Evolutionary conservation across 2,888 invertebrate genomes (phyloP).

Genomic region (Nowickia ferox): DNA sequence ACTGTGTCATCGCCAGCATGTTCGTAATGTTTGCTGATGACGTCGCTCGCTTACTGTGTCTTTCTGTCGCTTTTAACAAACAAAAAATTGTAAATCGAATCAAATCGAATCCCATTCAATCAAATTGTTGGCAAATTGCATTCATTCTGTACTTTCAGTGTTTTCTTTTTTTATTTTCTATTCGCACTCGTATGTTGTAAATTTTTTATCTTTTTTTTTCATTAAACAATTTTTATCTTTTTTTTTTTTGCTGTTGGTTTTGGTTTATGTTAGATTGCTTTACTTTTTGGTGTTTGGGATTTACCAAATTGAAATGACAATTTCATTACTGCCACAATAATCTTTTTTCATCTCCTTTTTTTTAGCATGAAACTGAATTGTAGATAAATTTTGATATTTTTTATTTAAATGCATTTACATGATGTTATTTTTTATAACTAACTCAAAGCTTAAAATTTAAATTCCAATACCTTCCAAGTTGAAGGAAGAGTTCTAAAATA

Average conservation of each 20-base stretch:
- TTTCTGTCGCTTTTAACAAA: conserved; percentile 26
- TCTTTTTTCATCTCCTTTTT: conserved; percentile 30
- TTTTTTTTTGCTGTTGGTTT: conserved; percentile 25
- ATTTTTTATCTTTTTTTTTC: conserved; percentile 29
- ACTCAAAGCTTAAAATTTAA: background rate
- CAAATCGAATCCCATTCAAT: conserved; percentile 71
- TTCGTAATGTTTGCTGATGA: conserved; percentile 17
- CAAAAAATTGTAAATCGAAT: conserved; percentile 65
- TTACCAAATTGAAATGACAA: conserved; percentile 71
- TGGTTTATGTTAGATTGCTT: conserved; percentile 55
- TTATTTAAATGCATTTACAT: background rate
- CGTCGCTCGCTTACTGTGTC: conserved; percentile 41
- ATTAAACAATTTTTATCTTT: conserved; percentile 33
- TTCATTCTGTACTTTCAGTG: conserved; percentile 47
- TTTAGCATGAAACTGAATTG: conserved; percentile 65
- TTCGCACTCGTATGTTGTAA: conserved; percentile 6
- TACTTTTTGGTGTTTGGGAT: conserved; percentile 66
- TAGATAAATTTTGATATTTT: conserved; percentile 46
- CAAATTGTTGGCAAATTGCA: conserved; percentile 72
- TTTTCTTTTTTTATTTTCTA: background rate
- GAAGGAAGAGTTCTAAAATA: background rate
- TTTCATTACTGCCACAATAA: conserved; percentile 70
- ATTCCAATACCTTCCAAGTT: background rate
- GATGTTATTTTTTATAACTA: background rate
- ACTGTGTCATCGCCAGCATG: conserved; percentile 30